A percentile compares a stretch with the other conserved stretches of the same genome.
These are phyloP conservation scores for Petrocephalus zakoni DNA, from an alignment of 2,113 vertebrate species.

Conservation along the genomic window DNA sequence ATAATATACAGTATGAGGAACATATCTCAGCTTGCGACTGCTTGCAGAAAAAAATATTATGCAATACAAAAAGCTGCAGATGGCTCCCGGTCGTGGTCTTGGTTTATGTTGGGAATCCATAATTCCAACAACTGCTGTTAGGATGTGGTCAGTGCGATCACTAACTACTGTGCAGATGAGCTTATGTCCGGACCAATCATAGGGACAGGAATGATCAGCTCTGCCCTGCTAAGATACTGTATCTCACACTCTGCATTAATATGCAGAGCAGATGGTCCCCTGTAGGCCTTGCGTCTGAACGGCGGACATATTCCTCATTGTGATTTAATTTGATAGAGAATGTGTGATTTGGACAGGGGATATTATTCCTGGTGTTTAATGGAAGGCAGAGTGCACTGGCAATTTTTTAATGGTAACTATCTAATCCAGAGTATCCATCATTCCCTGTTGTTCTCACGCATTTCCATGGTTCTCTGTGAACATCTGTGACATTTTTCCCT, in stretches of 20 bases:
- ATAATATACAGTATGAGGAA: neutral
- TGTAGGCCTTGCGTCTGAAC: constrained; percentile 39
- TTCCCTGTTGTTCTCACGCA: neutral
- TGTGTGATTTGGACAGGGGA: constrained; percentile 14
- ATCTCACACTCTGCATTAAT: constrained; percentile 49
- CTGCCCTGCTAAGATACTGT: constrained; percentile 38
- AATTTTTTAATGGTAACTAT: neutral
- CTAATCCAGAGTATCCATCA: neutral
- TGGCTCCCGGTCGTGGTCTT: constrained; percentile 21
- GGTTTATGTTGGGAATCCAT: constrained; percentile 36
- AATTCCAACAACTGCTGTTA: constrained; percentile 34
- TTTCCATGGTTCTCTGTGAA: neutral
- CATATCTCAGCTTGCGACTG: neutral
- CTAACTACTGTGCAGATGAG: constrained; percentile 43
- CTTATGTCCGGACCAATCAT: constrained; percentile 40
- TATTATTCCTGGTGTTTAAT: constrained; percentile 44
- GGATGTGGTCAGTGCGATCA: constrained; percentile 41
- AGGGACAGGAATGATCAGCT: constrained; percentile 47
- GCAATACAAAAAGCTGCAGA: neutral
- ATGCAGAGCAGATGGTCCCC: constrained; percentile 51
- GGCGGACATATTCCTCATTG: constrained; percentile 44
- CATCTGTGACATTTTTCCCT: neutral
- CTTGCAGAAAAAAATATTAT: neutral
- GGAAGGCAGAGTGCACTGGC: constrained; percentile 32
- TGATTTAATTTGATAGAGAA: constrained; percentile 54